Percentiles rank a stretch among this genome's conserved stretches.
Conservation (phyloP, 2,888 invertebrate genomes). For the Salpingus planirostris region DNA sequence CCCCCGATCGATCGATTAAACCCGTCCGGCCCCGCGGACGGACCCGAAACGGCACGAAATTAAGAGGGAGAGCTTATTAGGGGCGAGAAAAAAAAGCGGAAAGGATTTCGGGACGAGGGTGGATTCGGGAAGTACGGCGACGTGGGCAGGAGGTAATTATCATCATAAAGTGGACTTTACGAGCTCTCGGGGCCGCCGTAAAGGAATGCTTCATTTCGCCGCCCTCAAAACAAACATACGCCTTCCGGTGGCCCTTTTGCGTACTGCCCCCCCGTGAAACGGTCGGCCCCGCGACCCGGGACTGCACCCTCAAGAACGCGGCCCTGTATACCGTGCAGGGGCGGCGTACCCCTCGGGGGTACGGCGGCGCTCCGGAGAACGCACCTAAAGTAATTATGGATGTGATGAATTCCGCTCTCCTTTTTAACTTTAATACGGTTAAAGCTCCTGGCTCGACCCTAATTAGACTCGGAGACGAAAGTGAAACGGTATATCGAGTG, state of each 20-base stretch:
- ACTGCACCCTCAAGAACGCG: slow-evolving; percentile 25
- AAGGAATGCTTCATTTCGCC: slow-evolving; percentile 39
- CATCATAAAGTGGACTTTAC: slow-evolving; percentile 45
- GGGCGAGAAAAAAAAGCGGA: no score
- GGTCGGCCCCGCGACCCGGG: slow-evolving; percentile 9
- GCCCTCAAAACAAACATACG: slow-evolving; percentile 28
- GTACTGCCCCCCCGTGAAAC: slow-evolving; percentile 17
- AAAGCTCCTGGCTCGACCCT: slow-evolving; percentile 24
- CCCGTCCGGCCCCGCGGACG: no score
- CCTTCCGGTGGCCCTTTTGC: slow-evolving; percentile 21
- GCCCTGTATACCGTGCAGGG: no score
- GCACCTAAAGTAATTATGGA: slow-evolving; percentile 39
- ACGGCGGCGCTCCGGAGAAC: no score
- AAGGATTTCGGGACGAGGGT: no score
- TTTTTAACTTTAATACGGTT: slow-evolving; percentile 35
- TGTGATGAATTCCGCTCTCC: slow-evolving; percentile 37
- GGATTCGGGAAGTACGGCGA: no score
- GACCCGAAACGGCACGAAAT: no score
- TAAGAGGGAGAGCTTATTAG: no score
- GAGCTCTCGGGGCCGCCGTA: slow-evolving; percentile 37
- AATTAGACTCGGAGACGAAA: no score
- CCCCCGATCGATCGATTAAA: no score
- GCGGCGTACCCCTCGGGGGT: no score
- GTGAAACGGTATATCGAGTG: no score
- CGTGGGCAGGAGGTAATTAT: slow-evolving; percentile 38